Percentiles rank a stretch among this genome's conserved stretches.
These are phyloP conservation scores for Synaphobranchus kaupii DNA, from an alignment of 2,797 vertebrate genomes.

Conservation along the genomic window DNA sequence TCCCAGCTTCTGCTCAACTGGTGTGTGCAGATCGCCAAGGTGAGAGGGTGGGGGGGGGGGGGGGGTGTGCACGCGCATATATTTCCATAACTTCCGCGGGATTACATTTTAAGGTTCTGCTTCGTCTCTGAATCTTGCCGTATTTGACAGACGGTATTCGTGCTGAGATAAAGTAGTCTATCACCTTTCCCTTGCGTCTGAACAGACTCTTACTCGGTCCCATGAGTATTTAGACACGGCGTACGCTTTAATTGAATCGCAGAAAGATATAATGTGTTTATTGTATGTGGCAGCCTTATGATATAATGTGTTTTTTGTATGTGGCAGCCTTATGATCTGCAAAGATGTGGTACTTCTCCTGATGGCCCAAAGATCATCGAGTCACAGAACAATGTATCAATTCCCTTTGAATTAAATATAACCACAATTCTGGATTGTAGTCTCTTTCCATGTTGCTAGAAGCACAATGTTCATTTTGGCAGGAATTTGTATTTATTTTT, in stretches of 20 bases:
- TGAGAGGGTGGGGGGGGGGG: conserved; percentile 47
- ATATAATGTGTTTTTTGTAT: background rate
- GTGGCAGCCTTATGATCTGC: background rate
- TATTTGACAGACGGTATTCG: background rate
- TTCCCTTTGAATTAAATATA: background rate
- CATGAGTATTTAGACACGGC: background rate
- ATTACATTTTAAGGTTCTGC: background rate
- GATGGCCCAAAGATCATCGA: background rate
- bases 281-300: background rate
- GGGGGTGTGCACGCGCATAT: background rate
- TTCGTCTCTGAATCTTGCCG: background rate
- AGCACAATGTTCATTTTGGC: too few species aligned
- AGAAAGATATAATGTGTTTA: background rate
- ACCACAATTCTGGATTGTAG: background rate
- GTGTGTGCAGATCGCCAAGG: conserved; percentile 90
- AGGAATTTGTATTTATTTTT: too few species aligned
- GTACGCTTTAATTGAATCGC: background rate
- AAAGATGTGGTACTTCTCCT: background rate
- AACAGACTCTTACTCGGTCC: background rate
- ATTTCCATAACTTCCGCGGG: background rate
- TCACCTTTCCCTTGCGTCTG: background rate
- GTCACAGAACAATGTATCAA: background rate
- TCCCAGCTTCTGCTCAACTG: conserved; percentile 86
- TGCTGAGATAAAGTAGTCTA: background rate
- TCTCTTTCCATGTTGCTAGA: background rate